Percentiles rank a stretch among this genome's conserved stretches.
phyloP scores from a whole-genome alignment of 2,113 vertebrate genomes.

The Climacteris rufus region DNA sequence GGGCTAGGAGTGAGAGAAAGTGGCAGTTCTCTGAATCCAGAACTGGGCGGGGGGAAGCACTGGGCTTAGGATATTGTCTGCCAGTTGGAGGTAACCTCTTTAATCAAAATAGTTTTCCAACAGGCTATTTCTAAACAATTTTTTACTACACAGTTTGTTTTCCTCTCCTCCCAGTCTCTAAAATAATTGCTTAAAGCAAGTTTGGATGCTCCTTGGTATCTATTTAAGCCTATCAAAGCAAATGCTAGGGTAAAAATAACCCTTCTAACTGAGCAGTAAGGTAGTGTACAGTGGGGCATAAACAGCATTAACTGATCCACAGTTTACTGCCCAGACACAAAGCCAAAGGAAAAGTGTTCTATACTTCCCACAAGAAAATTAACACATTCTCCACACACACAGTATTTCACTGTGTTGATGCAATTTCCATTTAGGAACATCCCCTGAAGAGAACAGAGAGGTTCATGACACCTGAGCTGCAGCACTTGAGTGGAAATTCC shows the following conservation, averaged over 20 bases:
- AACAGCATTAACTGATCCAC: not conserved
- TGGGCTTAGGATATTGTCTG: not conserved
- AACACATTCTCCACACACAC: not conserved
- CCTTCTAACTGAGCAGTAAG: not conserved
- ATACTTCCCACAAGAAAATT: not conserved
- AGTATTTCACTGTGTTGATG: not conserved
- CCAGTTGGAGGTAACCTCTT: not conserved
- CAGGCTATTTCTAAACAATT: not conserved
- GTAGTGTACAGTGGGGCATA: not conserved
- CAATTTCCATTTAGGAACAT: constrained; percentile 15
- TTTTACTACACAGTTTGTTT: not conserved
- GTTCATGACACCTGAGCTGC: constrained; percentile 52
- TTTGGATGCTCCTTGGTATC: not conserved
- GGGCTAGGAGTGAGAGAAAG: not conserved
- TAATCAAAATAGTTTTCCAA: not conserved
- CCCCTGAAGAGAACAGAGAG: constrained; percentile 40
- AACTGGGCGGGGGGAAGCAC: not conserved
- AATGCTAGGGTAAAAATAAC: not conserved
- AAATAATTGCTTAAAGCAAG: constrained; percentile 1
- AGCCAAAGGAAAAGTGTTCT: not conserved
- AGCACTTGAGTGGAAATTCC: constrained; percentile 26
- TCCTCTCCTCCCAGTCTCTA: not conserved
- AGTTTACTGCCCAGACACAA: not conserved
- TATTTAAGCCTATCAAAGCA: not conserved
- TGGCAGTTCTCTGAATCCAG: not conserved